Percentiles rank a stretch among this genome's conserved stretches.
These are phyloP conservation scores for Hydrochoerus hydrochaeris DNA, from an alignment of 2,113 vertebrate species.

Conservation along the genomic window DNA sequence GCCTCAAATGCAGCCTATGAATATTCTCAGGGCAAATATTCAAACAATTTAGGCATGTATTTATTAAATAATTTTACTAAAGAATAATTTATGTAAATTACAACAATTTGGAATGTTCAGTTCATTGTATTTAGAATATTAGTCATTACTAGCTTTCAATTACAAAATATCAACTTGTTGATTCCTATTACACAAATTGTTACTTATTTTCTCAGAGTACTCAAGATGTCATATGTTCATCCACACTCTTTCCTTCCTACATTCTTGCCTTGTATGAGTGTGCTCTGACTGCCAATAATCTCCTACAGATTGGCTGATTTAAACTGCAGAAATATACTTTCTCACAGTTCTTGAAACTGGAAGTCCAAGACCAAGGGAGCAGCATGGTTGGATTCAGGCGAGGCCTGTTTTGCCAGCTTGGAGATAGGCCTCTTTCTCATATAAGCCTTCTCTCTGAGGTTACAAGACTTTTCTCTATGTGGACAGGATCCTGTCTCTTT, in stretches of 20 bases:
- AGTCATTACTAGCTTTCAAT: neutral
- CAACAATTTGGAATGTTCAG: neutral
- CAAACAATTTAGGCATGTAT: neutral
- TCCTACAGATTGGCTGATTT: neutral
- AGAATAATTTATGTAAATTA: neutral
- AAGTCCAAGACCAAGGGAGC: too few relatives aligned
- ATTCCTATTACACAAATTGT: neutral
- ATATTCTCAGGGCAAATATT: neutral
- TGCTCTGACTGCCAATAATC: neutral
- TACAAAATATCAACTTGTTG: neutral
- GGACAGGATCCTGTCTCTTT: neutral
- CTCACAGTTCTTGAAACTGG: too few relatives aligned
- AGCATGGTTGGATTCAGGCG: neutral
- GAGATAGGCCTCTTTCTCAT: neutral
- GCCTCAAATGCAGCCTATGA: neutral
- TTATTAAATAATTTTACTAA: neutral
- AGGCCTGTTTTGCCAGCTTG: neutral
- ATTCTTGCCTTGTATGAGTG: neutral
- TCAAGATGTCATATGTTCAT: neutral
- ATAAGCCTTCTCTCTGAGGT: neutral
- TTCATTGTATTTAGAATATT: neutral
- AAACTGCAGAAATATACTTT: too few relatives aligned
- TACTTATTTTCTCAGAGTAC: neutral
- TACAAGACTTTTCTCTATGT: neutral
- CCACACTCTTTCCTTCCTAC: neutral